Percentiles rank a stretch among this genome's conserved stretches.
These are phyloP conservation scores for Cephus pulcher DNA, from an alignment of 2,888 invertebrate genomes.

Conservation along the genomic window DNA sequence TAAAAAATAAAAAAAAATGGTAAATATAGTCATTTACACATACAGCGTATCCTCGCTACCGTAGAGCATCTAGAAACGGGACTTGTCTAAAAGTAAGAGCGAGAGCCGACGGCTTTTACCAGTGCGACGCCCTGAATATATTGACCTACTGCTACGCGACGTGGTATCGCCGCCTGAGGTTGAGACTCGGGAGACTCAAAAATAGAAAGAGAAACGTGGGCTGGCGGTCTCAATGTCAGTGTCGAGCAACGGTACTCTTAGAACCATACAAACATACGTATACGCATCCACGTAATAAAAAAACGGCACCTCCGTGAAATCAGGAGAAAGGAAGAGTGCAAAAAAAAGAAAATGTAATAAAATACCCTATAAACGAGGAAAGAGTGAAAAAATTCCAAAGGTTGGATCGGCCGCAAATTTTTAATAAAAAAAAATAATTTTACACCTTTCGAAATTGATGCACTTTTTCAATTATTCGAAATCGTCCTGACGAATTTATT, in stretches of 20 bases:
- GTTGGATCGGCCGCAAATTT: no score
- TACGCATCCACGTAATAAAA: background rate
- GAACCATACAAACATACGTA: background rate
- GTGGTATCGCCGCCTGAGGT: background rate
- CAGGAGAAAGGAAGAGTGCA: background rate
- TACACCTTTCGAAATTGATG: no score
- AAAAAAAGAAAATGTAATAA: background rate
- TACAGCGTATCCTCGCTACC: background rate
- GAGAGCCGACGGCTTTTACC: slow-evolving; percentile 10
- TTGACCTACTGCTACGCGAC: slow-evolving; percentile 40
- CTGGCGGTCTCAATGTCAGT: slow-evolving; percentile 15
- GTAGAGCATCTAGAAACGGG: slow-evolving; percentile 23
- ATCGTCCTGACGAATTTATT: background rate
- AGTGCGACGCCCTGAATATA: slow-evolving; percentile 25
- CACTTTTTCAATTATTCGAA: no score
- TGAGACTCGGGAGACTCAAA: slow-evolving; percentile 17
- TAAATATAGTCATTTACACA: background rate
- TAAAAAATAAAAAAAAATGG: background rate
- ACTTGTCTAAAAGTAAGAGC: slow-evolving; percentile 38
- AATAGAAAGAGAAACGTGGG: slow-evolving; percentile 7
- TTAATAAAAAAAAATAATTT: no score
- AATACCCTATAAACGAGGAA: background rate
- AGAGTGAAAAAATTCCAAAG: background rate
- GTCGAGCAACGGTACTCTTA: slow-evolving; percentile 25
- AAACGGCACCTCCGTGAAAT: background rate